These are phyloP conservation scores for Bambusicola thoracicus DNA, from an alignment of 2,113 vertebrate genomes.

Conservation along the genomic window DNA sequence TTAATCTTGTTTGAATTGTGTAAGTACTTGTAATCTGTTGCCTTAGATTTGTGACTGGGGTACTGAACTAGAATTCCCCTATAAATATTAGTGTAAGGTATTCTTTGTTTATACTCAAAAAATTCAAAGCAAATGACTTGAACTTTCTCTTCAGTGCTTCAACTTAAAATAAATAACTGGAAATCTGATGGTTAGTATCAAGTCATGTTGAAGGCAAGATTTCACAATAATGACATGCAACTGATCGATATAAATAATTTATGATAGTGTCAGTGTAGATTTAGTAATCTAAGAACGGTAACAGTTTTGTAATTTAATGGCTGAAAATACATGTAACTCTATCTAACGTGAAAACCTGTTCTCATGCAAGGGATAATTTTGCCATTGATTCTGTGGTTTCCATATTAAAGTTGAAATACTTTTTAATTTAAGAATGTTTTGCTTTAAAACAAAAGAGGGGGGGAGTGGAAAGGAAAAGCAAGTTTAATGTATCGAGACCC, in stretches of 20 bases:
- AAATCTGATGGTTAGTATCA: neutral
- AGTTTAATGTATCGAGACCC: neutral
- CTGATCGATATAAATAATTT: neutral
- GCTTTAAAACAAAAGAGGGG: neutral
- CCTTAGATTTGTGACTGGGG: constrained; percentile 20
- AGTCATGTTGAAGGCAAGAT: neutral
- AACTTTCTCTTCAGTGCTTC: neutral
- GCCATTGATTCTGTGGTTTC: constrained; percentile 9
- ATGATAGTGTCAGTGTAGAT: neutral
- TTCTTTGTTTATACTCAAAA: constrained; percentile 54
- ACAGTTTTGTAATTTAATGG: neutral
- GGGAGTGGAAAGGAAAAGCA: neutral
- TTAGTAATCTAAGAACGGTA: constrained; percentile 2
- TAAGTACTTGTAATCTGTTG: neutral
- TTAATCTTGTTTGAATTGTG: constrained; percentile 40
- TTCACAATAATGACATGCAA: neutral
- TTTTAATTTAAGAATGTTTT: constrained; percentile 1
- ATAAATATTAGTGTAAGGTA: constrained; percentile 36
- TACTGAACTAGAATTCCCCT: constrained; percentile 41
- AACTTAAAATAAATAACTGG: constrained; percentile 6
- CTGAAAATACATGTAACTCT: neutral
- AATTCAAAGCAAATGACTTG: constrained; percentile 11
- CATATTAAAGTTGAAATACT: constrained; percentile 35
- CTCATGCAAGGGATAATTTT: neutral
- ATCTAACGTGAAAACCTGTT: constrained; percentile 6